Evolutionary conservation across 2,113 vertebrate genomes (phyloP), one percentile per base, ranked within the genome.

Genomic region (Steatornis caripensis): DNA sequence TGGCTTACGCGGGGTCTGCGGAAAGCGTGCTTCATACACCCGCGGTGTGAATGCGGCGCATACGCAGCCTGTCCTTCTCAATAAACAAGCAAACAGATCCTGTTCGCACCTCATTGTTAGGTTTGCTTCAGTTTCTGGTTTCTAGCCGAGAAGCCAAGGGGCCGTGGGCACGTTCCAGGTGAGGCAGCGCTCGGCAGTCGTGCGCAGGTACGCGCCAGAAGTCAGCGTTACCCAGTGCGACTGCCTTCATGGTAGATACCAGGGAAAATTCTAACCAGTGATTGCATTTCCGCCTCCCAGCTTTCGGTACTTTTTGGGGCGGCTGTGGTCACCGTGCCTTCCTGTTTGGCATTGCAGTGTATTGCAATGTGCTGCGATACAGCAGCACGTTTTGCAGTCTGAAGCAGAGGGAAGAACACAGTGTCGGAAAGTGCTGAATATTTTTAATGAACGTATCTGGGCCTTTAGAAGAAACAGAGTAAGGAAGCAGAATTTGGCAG

Each of bases 311-410:
- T 26, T 14, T 32, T 36, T 8, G 41, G 37, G 37, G 41, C 18
- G 20, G 9, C 41, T 6, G 55, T 5, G 46, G 4, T 48, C 46
- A 2, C 23, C 1, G 53, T 2, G 6, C 36, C 14, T 29, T 51
- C 61, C 55, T 19, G 4, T 1, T 9, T 7, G 16, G 24, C 60
- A 7, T 10, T 45, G 17, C 30, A 5, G 1, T 1, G 9, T 13
- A 0, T 13, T 11, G n/a, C 15, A 1, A 26, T 1, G 6, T 23
- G 84, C 41, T 30, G 62, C 62, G 41, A 61, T 27, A 27, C 24
- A 51, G 24, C 34, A 18, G 12, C 58, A 23, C 18, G 6, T 58
- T 7, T 34, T 45, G 49, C 22, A 19, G 0, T 5, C 70, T 51
- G 80, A 29, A 69, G 81, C 70, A 9, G 1, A 20, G 55, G 54